Evolutionary conservation across 2,888 invertebrate species (phyloP), one percentile per base, ranked within the genome.

Genomic region (Eupithecia abbreviata): DNA sequence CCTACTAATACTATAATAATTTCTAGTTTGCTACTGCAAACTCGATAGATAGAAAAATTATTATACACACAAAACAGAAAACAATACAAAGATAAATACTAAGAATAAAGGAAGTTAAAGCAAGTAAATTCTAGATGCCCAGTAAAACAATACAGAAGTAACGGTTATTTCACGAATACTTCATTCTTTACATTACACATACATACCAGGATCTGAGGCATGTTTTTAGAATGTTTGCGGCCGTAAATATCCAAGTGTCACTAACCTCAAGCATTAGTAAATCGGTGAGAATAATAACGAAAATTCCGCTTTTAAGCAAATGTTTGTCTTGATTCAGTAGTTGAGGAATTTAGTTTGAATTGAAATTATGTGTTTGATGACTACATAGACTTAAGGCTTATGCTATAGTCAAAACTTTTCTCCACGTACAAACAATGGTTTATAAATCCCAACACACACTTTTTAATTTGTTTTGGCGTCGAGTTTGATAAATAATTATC

Each of bases 231-330:
- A 55, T 71, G 71, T 51, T 71, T 42, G 42, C 4, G 42, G 66
- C 73, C 58, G 69, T 69, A 73, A 75, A 75, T 75, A 75, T 49
- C 66, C 49, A 69, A 67, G 66, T 70, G 72, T 71, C 75, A 68
- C 51, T 78, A 15, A 78, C 73, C 71, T 67, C 73, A 4, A 58
- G 51, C 55, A 41, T 47, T 58, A 41, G 49, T 71, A 75, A 51
- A 62, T 67, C 13, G 47, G 74, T 66, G n/a, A 69, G 55, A 74
- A 42, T 69, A 6, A 58, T 55, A 70, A n/a, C 45, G 18, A 73
- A 73, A 77, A 67, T 49, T 70, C 66, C 3, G 18, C 62, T 43
- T 73, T 72, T 62, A 15, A 30, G 13, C 12, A 18, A 65, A n/a
- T 47, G 47, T 62, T 41, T 68, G 42, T 18, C n/a, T 45, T 68